Percentiles rank a stretch among this genome's conserved stretches.
phyloP scores from a whole-genome alignment of 2,113 vertebrate genomes.

The Hoplias malabaricus region DNA sequence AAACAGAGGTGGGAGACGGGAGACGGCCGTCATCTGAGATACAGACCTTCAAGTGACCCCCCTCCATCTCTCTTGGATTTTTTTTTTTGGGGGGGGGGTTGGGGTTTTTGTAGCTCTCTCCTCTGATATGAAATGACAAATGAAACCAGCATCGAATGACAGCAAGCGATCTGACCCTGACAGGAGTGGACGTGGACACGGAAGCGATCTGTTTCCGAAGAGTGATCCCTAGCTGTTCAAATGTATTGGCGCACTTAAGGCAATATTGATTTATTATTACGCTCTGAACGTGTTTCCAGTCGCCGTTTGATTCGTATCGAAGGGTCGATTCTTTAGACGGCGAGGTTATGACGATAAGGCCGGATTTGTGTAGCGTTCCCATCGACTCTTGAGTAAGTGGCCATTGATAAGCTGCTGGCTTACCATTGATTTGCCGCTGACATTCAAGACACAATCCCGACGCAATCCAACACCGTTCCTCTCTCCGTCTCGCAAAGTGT shows the following conservation, averaged over 20 bases:
- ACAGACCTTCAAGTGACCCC: constrained; percentile 80
- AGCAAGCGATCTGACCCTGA: constrained; percentile 26
- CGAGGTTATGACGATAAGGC: constrained; percentile 37
- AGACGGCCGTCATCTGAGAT: constrained; percentile 79
- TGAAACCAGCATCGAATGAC: constrained; percentile 61
- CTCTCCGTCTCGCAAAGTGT: constrained; percentile 36
- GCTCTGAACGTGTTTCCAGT: constrained; percentile 65
- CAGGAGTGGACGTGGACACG: constrained; percentile 8
- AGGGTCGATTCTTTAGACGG: constrained; percentile 51
- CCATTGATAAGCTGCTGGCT: constrained; percentile 48
- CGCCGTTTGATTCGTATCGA: constrained; percentile 58
- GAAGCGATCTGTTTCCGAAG: constrained; percentile 64
- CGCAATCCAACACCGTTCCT: constrained; percentile 35
- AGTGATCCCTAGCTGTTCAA: constrained; percentile 64
- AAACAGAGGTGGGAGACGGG: not conserved
- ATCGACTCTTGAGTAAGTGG: constrained; percentile 47
- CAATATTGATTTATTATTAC: constrained; percentile 67
- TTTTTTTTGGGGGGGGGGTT: constrained; percentile 27
- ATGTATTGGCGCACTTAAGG: constrained; percentile 65
- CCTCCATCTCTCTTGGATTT: constrained; percentile 47
- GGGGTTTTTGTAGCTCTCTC: constrained; percentile 44
- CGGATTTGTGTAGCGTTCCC: constrained; percentile 34
- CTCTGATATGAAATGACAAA: constrained; percentile 48
- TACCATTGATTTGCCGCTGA: constrained; percentile 45
- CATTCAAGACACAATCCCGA: constrained; percentile 45